Base-by-base conservation (phyloP, 2,888 invertebrate genomes). In the Brassicogethes aeneus region DNA sequence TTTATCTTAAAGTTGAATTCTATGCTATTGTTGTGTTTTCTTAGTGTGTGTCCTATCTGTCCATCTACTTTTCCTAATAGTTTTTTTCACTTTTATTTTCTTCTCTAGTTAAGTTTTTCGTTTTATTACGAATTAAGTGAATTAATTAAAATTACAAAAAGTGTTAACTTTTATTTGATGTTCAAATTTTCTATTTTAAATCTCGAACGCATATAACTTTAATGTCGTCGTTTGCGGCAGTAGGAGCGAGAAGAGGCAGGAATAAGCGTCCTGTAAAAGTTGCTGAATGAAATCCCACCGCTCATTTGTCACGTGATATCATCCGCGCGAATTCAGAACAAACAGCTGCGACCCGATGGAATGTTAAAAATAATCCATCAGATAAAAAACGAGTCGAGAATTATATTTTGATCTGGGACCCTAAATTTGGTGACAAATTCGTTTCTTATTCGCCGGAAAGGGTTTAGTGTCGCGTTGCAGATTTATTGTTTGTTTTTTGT, bases 401-500 rank as follows among this genome's bases (percentile, higher is more conserved):
- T 23, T 23, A 23, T 23, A 23, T 23, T 23, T 23, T 23, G 23
- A 23, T 23, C 23, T 23, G 23, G 23, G 23, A 10, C 23, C 23
- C 23, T 23, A 23, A 23, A 23, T 10, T 7, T 10, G 23, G 5
- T 23, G 23, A 23, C 23, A 23, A 23, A 23, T 23, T 23, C 23
- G 23, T 23, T 10, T 23, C n/a, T 23, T 23, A 23, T 23, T 23
- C 48, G 39, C 47, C 42, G 46, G 52, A 53, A 53, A 53, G 45
- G 55, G 50, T 55, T 55, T 44, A 50, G 48, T 43, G 48, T 50
- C 51, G 39, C 39, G 41, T 53, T 53, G 53, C 53, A 53, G 53
- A 55, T 55, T 53, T 55, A 55, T 51, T 40, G 38, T 39, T 48
- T 53, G 49, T 42, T 38, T 35, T 37, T 23, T 29, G 23, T 23